These are phyloP conservation scores for Apodemus agrarius DNA, from an alignment of 2,797 vertebrate genomes.

Conservation along the genomic window DNA sequence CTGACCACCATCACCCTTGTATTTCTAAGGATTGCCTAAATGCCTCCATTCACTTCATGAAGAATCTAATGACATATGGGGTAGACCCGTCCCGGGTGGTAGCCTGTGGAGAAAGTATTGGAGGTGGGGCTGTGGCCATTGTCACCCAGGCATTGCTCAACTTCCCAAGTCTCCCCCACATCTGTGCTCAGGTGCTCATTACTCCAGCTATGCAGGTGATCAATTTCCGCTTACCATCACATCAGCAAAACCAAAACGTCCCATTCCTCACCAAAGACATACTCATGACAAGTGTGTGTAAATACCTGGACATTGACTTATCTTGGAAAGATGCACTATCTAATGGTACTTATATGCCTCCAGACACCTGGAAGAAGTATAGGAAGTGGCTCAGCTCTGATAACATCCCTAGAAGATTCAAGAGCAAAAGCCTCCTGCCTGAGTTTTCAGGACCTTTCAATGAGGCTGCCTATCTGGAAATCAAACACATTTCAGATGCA, in stretches of 20 bases:
- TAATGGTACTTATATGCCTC: background rate
- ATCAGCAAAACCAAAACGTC: background rate
- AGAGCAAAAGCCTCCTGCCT: constrained; percentile 17
- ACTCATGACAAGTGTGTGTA: background rate
- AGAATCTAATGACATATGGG: constrained; percentile 47
- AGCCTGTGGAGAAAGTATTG: background rate
- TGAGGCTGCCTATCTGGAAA: constrained; percentile 83
- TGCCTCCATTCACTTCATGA: constrained; percentile 27
- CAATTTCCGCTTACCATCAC: background rate
- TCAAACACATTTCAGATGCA: constrained; percentile 79
- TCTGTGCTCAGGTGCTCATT: background rate
- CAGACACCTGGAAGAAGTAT: constrained; percentile 72
- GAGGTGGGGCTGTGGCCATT: background rate
- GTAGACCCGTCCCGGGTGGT: background rate
- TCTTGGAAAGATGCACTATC: background rate
- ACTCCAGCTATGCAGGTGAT: accelerated
- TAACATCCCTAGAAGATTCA: constrained; percentile 74
- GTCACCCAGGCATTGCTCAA: background rate
- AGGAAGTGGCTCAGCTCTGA: constrained; percentile 54
- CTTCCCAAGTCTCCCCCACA: background rate
- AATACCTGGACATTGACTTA: background rate
- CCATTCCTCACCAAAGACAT: background rate
- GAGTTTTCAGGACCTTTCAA: constrained; percentile 75
- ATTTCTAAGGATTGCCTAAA: constrained; percentile 30
- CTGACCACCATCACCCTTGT: constrained; percentile 85